Evolutionary conservation across 2,888 invertebrate genomes (phyloP).

Genomic region (Cataglyphis cursor): DNA sequence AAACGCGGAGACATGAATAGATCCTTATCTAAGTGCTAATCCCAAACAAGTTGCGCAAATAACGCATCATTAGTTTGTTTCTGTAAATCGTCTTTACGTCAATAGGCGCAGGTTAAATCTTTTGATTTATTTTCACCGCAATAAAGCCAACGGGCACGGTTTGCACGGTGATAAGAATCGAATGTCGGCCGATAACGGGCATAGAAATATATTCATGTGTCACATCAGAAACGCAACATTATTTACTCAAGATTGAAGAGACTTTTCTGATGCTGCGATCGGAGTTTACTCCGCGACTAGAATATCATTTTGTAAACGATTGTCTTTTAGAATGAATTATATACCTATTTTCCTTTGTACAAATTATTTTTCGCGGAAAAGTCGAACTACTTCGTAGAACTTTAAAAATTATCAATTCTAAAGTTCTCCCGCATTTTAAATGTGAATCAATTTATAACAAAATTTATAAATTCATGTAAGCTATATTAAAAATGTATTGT

Average conservation of each 20-base stretch:
- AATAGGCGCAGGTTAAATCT: neutral
- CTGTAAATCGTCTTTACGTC: neutral
- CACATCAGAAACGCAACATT: neutral
- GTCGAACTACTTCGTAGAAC: neutral
- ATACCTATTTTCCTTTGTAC: neutral
- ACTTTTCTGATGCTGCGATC: neutral
- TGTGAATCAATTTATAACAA: slow-evolving; percentile 2
- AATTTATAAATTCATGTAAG: slow-evolving; percentile 11
- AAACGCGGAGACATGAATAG: neutral
- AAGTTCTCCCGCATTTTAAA: neutral
- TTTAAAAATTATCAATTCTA: neutral
- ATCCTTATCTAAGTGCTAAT: slow-evolving; percentile 10
- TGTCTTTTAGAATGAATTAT: neutral
- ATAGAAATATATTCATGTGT: neutral
- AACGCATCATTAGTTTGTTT: neutral
- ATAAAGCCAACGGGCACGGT: neutral
- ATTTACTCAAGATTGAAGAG: slow-evolving; percentile 11
- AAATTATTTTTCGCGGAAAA: neutral
- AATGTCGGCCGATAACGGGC: neutral
- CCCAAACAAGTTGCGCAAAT: neutral
- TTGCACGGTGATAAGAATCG: slow-evolving; percentile 7
- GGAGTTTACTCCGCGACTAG: neutral
- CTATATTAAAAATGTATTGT: slow-evolving; percentile 19
- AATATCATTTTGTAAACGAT: neutral
- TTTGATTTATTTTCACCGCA: neutral